phyloP scores from a whole-genome alignment of 1,140 invertebrate species.

The Nasonia vitripennis region DNA sequence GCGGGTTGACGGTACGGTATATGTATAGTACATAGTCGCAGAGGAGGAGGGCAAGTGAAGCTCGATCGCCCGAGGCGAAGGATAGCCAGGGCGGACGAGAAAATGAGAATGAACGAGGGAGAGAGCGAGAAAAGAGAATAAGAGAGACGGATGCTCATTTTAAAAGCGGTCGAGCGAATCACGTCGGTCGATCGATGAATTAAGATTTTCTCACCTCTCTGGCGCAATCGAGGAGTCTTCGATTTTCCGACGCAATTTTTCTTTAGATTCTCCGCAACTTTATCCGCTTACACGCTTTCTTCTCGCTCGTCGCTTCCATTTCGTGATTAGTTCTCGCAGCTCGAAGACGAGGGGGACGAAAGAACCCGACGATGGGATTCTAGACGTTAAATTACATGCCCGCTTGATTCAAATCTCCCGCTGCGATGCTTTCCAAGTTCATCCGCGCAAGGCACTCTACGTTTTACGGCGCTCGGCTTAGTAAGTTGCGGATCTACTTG shows the following conservation, averaged over 20 bases:
- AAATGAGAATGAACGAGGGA: background rate
- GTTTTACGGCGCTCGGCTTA: background rate
- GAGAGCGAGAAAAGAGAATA: background rate
- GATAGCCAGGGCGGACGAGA: background rate
- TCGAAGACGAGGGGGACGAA: background rate
- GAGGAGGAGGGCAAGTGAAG: too few species aligned
- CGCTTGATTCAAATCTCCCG: conserved; percentile 28
- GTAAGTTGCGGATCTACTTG: background rate
- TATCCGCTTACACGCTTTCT: background rate
- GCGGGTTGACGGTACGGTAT: background rate
- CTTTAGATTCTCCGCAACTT: background rate
- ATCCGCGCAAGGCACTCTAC: background rate
- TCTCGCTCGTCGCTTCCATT: background rate
- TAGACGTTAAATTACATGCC: conserved; percentile 3
- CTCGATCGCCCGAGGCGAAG: background rate
- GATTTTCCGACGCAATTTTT: background rate
- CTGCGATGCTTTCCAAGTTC: background rate
- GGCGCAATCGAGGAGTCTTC: background rate
- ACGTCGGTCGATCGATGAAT: conserved; percentile 19
- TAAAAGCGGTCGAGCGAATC: conserved; percentile 32
- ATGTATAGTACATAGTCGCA: too few species aligned
- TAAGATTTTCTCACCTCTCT: conserved; percentile 26
- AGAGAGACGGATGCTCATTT: conserved; percentile 40
- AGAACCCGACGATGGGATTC: conserved; percentile 24
- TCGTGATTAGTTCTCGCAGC: conserved; percentile 17